A percentile compares a stretch with the other conserved stretches of the same genome.
Conservation (phyloP, 1,140 invertebrate species). For the Pseudomyrmex flavicornis region DNA sequence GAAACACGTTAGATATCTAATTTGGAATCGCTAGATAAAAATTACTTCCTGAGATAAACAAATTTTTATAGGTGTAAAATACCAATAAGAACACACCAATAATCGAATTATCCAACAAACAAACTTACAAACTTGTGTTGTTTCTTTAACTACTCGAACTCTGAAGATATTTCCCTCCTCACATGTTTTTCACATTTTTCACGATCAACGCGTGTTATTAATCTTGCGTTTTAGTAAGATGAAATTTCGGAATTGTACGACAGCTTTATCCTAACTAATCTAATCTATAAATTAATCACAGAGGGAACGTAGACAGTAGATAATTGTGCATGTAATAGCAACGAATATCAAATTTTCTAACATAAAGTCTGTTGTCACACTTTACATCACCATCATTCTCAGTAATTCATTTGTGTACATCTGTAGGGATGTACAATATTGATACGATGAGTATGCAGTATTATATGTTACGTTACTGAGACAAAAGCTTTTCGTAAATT, state of each 20-base stretch:
- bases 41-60: conserved; percentile 7
- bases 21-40: conserved; percentile 33
- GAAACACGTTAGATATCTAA: conserved; percentile 60
- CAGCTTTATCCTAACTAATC: background rate
- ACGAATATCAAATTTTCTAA: background rate
- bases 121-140: conserved; percentile 10
- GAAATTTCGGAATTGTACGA: background rate
- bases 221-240: conserved; percentile 1
- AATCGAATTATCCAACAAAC: conserved; percentile 15
- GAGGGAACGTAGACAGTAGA: background rate
- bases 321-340: background rate
- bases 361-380: background rate
- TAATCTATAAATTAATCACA: background rate
- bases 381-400: background rate
- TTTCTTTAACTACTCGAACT: conserved; percentile 3
- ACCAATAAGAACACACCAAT: background rate
- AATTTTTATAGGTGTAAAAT: background rate
- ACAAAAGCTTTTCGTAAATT: conserved; percentile 33
- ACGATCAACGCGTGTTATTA: background rate
- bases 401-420: conserved; percentile 24
- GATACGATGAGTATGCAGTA: conserved; percentile 4
- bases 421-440: conserved; percentile 9
- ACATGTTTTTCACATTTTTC: background rate
- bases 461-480: conserved; percentile 21
- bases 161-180: background rate